These are phyloP conservation scores for Rhamnusium bicolor DNA, from an alignment of 2,888 invertebrate genomes.

Conservation along the genomic window DNA sequence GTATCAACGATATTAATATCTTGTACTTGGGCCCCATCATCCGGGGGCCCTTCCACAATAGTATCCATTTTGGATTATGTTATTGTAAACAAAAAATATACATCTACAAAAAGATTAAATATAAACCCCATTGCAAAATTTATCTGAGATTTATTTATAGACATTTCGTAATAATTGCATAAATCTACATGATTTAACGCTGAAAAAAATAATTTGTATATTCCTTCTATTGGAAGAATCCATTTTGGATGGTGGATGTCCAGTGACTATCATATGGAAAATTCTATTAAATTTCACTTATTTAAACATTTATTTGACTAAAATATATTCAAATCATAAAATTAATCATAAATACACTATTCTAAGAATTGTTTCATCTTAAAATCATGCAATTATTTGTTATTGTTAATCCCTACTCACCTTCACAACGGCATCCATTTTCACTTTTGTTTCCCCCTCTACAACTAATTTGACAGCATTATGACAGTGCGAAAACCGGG, in stretches of 20 bases:
- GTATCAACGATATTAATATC: constrained; percentile 58
- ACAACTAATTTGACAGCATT: constrained; percentile 2
- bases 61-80: constrained; percentile 60
- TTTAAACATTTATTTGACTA: background rate
- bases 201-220: constrained; percentile 12
- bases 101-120: constrained; percentile 29
- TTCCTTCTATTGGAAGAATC: constrained; percentile 43
- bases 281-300: background rate
- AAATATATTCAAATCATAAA: background rate
- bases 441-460: constrained; percentile 14
- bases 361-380: background rate
- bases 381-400: constrained; percentile 10
- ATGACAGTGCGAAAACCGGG: constrained; percentile 16
- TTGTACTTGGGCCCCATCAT: constrained; percentile 56
- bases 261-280: background rate
- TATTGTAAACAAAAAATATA: constrained; percentile 27
- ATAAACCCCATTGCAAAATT: background rate
- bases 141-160: constrained; percentile 23
- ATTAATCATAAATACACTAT: background rate
- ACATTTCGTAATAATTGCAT: constrained; percentile 32
- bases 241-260: constrained; percentile 44
- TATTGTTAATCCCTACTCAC: constrained; percentile 39
- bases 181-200: constrained; percentile 7
- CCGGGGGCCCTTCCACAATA: constrained; percentile 59
- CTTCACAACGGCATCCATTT: constrained; percentile 41